Evolutionary conservation across 2,797 vertebrate species (phyloP).

Genomic region (Enteromius unitaeniatus): DNA sequence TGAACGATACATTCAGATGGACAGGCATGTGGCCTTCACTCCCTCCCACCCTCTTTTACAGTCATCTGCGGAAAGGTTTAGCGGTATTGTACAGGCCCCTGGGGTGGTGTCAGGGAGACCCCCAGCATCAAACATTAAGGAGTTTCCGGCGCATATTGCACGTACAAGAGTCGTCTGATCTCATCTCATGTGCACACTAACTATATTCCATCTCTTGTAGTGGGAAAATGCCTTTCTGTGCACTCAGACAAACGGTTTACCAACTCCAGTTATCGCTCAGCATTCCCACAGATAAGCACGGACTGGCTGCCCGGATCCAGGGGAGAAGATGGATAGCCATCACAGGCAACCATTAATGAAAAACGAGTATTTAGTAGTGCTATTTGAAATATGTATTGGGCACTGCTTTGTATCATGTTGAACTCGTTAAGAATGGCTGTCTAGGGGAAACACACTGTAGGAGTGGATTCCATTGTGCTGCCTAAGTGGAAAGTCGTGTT

Average conservation of each 20-base stretch:
- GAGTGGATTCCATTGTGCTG: conserved; percentile 69
- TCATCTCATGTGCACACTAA: conserved; percentile 49
- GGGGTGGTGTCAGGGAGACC: conserved; percentile 60
- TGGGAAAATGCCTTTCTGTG: conserved; percentile 38
- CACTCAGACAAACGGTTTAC: conserved; percentile 27
- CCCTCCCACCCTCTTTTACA: conserved; percentile 56
- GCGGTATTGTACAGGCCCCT: conserved; percentile 61
- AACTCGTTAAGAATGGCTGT: conserved; percentile 65
- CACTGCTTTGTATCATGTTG: conserved; percentile 56
- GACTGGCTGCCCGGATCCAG: conserved; percentile 27
- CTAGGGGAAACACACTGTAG: conserved; percentile 65
- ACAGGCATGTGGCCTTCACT: conserved; percentile 63
- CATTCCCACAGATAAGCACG: conserved; percentile 19
- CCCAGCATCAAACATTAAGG: conserved; percentile 63
- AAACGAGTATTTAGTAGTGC: conserved; percentile 53
- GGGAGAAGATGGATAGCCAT: conserved; percentile 41
- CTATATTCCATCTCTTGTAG: conserved; percentile 44
- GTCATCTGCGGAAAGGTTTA: conserved; percentile 72
- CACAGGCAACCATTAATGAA: conserved; percentile 51
- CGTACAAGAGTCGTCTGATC: conserved; percentile 30
- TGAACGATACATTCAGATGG: conserved; percentile 23
- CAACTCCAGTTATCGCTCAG: conserved; percentile 10
- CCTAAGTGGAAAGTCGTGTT: conserved; percentile 71
- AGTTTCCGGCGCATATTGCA: conserved; percentile 56
- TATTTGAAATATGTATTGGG: conserved; percentile 66